A percentile compares a stretch with the other conserved stretches of the same genome.
Conservation (phyloP, 2,113 vertebrate genomes). For the Dipodomys ordii region DNA sequence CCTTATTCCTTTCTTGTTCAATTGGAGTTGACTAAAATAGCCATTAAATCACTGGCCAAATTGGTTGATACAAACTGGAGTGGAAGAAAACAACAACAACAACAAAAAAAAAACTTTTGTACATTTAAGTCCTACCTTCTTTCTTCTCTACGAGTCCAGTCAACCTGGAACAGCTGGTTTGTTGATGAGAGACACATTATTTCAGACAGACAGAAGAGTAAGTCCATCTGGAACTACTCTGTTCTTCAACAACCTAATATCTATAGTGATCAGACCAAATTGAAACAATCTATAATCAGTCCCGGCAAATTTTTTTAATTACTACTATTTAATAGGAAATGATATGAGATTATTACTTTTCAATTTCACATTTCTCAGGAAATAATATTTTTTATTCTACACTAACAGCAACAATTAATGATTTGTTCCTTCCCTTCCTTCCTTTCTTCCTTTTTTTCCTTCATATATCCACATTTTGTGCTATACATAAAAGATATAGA, state of each 20-base stretch:
- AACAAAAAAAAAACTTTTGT: neutral
- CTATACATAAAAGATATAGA: neutral
- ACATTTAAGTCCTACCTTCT: fast-evolving
- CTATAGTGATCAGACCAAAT: neutral
- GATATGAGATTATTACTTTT: neutral
- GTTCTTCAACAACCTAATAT: neutral
- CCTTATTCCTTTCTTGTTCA: neutral
- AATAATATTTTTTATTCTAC: neutral
- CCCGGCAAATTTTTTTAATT: neutral
- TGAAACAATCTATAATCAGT: neutral
- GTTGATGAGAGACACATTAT: neutral
- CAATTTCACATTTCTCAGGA: neutral
- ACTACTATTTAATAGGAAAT: neutral
- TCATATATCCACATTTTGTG: too few relatives aligned
- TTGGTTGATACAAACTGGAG: neutral
- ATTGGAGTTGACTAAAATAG: neutral
- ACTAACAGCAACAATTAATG: neutral
- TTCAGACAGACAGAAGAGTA: neutral
- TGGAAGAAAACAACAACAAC: too few relatives aligned
- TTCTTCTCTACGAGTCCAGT: neutral
- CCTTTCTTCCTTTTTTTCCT: too few relatives aligned
- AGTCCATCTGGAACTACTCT: neutral
- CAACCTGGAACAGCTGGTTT: neutral
- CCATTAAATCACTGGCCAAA: neutral
- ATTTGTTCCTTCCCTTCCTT: neutral